Conservation (phyloP, 2,888 invertebrate genomes). For the Thumatha senex region DNA sequence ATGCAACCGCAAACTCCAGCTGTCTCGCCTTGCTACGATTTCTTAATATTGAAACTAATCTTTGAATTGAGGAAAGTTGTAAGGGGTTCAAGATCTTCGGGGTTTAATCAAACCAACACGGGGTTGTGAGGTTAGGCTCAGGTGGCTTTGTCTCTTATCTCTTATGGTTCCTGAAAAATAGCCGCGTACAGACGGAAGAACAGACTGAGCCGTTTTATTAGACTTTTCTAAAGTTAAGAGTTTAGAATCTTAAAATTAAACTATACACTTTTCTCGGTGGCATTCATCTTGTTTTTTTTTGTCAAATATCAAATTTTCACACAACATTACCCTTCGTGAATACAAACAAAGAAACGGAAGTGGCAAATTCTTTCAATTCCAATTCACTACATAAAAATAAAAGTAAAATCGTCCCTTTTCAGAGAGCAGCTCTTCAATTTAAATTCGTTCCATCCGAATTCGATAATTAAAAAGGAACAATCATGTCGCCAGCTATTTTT, state of each 20-base stretch:
- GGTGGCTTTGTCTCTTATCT: too few species aligned
- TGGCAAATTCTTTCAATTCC: conserved; percentile 17
- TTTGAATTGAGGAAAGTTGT: too few species aligned
- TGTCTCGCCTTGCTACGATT: conserved; percentile 23
- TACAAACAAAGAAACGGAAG: conserved; percentile 4
- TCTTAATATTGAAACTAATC: conserved; percentile 10
- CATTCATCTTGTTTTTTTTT: too few species aligned
- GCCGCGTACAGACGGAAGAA: too few species aligned
- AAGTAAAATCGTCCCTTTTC: conserved; percentile 18
- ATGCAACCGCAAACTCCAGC: conserved; percentile 35
- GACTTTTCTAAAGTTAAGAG: too few species aligned
- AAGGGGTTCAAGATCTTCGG: too few species aligned
- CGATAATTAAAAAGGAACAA: conserved; percentile 65
- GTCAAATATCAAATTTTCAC: conserved; percentile 3
- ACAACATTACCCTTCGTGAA: conserved; percentile 14
- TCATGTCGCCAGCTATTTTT: conserved; percentile 50
- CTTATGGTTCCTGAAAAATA: too few species aligned
- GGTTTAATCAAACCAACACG: too few species aligned
- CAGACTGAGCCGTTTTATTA: too few species aligned
- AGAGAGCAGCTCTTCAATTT: conserved; percentile 44
- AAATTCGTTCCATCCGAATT: conserved; percentile 37
- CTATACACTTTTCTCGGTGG: too few species aligned
- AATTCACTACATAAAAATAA: conserved; percentile 20
- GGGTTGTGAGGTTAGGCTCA: too few species aligned
- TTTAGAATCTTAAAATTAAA: too few species aligned